Percentiles rank a stretch among this genome's conserved stretches.
These are phyloP conservation scores for Aegotheles bennettii DNA, from an alignment of 2,113 vertebrate species.

Conservation along the genomic window DNA sequence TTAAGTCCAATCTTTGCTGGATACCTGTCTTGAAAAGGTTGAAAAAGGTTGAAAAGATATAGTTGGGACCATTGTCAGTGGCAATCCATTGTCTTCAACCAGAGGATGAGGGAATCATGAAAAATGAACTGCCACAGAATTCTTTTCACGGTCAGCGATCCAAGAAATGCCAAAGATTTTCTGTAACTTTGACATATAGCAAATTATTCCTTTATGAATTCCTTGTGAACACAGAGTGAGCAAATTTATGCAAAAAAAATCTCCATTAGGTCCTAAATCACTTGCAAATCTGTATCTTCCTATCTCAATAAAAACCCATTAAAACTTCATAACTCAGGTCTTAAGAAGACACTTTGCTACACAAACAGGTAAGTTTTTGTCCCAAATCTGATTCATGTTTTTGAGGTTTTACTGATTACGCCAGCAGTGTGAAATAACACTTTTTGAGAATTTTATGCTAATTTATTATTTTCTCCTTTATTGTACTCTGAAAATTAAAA, in stretches of 20 bases:
- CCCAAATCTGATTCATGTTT: not conserved
- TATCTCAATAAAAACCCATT: not conserved
- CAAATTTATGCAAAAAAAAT: not conserved
- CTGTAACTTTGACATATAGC: not conserved
- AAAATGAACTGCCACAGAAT: not conserved
- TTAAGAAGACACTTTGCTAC: not conserved
- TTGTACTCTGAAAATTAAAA: slow-evolving; percentile 34
- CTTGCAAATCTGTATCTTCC: not conserved
- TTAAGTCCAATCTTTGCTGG: not conserved
- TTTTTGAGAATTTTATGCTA: not conserved
- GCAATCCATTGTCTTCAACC: not conserved
- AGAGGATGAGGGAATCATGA: not conserved
- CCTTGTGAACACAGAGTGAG: not conserved
- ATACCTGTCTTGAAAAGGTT: not conserved
- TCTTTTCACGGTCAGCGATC: not conserved
- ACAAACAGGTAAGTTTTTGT: not conserved
- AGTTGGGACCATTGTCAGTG: not conserved
- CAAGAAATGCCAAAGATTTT: not conserved
- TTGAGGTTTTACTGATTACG: not conserved
- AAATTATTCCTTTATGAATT: not conserved
- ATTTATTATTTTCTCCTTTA: not conserved
- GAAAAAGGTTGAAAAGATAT: not conserved
- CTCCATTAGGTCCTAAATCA: not conserved
- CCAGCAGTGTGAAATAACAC: not conserved
- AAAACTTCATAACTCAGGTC: not conserved